Evolutionary conservation across 2,113 vertebrate genomes (phyloP).

Genomic region (Phocoena phocoena): DNA sequence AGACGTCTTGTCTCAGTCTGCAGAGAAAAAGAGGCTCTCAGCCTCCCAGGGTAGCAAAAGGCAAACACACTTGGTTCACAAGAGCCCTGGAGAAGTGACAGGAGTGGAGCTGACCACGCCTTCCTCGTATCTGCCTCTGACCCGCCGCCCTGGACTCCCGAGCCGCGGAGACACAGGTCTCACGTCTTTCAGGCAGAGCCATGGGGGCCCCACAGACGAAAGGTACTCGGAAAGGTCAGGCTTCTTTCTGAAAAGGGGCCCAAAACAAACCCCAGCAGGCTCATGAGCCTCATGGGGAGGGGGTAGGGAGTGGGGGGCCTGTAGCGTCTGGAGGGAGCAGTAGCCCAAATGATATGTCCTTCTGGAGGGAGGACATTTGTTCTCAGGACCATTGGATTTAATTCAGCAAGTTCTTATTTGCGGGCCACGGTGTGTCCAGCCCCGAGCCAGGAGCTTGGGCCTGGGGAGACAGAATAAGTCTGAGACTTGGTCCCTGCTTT

Average conservation of each 20-base stretch:
- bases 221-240: neutral
- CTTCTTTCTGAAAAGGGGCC: neutral
- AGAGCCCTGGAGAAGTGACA: constrained; percentile 17
- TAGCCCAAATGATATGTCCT: neutral
- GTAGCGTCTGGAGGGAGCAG: neutral
- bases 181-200: neutral
- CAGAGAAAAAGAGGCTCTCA: neutral
- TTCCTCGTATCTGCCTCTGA: neutral
- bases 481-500: neutral
- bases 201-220: neutral
- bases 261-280: neutral
- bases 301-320: no score
- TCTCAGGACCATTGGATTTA: neutral
- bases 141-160: neutral
- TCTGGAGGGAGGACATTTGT: neutral
- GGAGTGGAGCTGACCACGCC: neutral
- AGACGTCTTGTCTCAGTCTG: constrained; percentile 35
- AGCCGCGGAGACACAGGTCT: neutral
- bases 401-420: neutral
- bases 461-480: neutral
- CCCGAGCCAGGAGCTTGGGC: rapidly evolving
- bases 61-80: constrained; percentile 43
- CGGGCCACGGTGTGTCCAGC: neutral
- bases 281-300: neutral
- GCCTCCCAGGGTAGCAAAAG: constrained; percentile 9